Percentiles rank a stretch among this genome's conserved stretches.
Evolutionary conservation across 2,797 vertebrate species (phyloP).

Genomic region (Astyanax mexicanus): DNA sequence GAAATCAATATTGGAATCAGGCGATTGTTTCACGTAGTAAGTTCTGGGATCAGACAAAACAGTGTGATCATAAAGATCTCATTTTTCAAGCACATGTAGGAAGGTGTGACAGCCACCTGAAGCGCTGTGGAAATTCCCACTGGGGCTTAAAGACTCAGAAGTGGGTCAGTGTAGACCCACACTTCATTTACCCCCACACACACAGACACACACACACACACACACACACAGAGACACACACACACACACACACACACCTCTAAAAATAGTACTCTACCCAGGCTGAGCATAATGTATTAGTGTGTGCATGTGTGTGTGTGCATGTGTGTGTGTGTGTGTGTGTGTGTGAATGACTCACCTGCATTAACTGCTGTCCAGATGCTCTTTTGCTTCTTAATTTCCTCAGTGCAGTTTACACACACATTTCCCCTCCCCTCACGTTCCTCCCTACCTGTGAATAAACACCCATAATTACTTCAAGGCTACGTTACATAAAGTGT

Average conservation of each 20-base stretch:
- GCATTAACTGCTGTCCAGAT: not conserved
- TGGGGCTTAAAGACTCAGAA: constrained; percentile 29
- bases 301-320: not conserved
- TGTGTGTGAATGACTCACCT: not conserved
- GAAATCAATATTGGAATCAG: constrained; percentile 20
- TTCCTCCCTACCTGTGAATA: not conserved
- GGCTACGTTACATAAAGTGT: not conserved
- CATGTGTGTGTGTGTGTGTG: constrained; percentile 7
- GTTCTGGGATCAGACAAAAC: not conserved
- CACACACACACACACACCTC: constrained; percentile 27
- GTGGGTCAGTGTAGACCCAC: constrained; percentile 41
- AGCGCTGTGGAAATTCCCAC: constrained; percentile 31
- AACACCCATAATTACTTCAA: not conserved
- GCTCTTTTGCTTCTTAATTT: constrained; percentile 2
- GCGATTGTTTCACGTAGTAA: constrained; percentile 22
- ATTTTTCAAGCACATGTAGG: not conserved
- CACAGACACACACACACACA: not conserved
- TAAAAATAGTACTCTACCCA: constrained; percentile 31
- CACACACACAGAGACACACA: constrained; percentile 10
- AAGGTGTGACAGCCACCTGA: constrained; percentile 28
- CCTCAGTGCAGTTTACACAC: not conserved
- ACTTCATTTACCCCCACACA: constrained; percentile 24
- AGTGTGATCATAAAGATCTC: not conserved
- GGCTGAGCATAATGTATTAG: not conserved
- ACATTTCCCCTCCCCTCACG: not conserved